A percentile compares a stretch with the other conserved stretches of the same genome.
Evolutionary conservation across 1,140 invertebrate genomes (phyloP).

Genomic region (Adoxophyes honmai): DNA sequence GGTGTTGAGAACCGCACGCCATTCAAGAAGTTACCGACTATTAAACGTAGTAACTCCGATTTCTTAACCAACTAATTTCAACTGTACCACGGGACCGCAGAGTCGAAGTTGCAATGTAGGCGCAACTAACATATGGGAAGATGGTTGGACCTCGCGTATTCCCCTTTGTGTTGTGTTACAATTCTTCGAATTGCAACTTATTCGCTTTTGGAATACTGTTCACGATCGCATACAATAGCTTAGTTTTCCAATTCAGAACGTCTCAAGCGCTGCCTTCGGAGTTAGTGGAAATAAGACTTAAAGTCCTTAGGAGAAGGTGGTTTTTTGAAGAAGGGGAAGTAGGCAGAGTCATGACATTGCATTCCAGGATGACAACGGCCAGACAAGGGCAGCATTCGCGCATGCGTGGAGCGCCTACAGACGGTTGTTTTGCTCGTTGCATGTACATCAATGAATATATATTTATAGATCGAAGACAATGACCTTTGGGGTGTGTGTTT

Average conservation of each 20-base stretch:
- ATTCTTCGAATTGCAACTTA: slow-evolving; percentile 53
- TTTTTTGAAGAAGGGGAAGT: slow-evolving; percentile 25
- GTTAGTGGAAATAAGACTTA: slow-evolving; percentile 22
- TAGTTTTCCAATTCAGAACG: slow-evolving; percentile 15
- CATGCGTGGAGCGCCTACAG: slow-evolving; percentile 37
- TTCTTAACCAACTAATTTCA: slow-evolving; percentile 13
- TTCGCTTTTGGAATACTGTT: slow-evolving; percentile 37
- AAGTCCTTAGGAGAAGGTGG: slow-evolving; percentile 7
- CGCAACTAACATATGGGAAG: slow-evolving; percentile 42
- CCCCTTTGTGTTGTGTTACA: slow-evolving; percentile 40
- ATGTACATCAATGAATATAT: slow-evolving; percentile 18
- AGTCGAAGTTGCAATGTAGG: slow-evolving; percentile 28
- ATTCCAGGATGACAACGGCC: slow-evolving; percentile 71
- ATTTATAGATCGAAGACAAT: too few species aligned
- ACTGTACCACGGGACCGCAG: slow-evolving; percentile 26
- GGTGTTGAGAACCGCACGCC: slow-evolving; percentile 38
- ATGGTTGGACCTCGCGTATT: slow-evolving; percentile 51
- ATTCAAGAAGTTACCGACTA: slow-evolving; percentile 41
- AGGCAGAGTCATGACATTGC: slow-evolving; percentile 65
- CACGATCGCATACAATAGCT: slow-evolving; percentile 36
- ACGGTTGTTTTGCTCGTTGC: not conserved
- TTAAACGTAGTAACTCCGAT: slow-evolving; percentile 33
- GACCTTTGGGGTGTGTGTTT: too few species aligned
- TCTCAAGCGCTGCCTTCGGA: slow-evolving; percentile 19
- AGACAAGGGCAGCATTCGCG: slow-evolving; percentile 68